Evolutionary conservation across 2,113 vertebrate genomes (phyloP).

Genomic region (Eptatretus burgeri): DNA sequence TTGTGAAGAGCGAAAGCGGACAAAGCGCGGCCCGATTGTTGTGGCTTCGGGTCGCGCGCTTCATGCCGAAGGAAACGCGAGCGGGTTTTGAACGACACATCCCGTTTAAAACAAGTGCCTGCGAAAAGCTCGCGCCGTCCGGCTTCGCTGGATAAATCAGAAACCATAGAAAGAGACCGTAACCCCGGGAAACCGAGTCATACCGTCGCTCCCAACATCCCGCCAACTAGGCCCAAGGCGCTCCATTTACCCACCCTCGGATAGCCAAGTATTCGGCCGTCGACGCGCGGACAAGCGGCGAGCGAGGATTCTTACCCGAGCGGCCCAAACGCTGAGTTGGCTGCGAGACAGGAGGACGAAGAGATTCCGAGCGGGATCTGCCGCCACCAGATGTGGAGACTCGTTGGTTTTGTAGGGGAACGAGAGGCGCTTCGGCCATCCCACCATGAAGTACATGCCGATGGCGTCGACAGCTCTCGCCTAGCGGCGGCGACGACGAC

Average conservation of each 20-base stretch:
- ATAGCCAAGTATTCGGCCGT: not conserved
- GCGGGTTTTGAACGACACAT: too few species aligned
- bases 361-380: not conserved
- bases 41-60: too few species aligned
- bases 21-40: too few species aligned
- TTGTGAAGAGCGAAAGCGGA: too few species aligned
- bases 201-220: not conserved
- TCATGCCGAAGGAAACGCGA: too few species aligned
- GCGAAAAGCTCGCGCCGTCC: too few species aligned
- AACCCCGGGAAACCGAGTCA: not conserved
- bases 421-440: not conserved
- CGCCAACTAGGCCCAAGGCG: too few species aligned
- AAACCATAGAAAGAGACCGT: not conserved
- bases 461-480: not conserved
- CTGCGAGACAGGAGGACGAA: not conserved
- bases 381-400: not conserved
- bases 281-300: not conserved
- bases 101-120: too few species aligned
- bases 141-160: too few species aligned
- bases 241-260: not conserved
- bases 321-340: not conserved
- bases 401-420: not conserved
- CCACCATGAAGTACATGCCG: not conserved
- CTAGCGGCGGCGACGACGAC: not conserved
- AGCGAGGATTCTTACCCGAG: constrained; percentile 1